A percentile compares a stretch with the other conserved stretches of the same genome.
Evolutionary conservation across 2,797 vertebrate genomes (phyloP).

Genomic region (Anolis apletophallus): DNA sequence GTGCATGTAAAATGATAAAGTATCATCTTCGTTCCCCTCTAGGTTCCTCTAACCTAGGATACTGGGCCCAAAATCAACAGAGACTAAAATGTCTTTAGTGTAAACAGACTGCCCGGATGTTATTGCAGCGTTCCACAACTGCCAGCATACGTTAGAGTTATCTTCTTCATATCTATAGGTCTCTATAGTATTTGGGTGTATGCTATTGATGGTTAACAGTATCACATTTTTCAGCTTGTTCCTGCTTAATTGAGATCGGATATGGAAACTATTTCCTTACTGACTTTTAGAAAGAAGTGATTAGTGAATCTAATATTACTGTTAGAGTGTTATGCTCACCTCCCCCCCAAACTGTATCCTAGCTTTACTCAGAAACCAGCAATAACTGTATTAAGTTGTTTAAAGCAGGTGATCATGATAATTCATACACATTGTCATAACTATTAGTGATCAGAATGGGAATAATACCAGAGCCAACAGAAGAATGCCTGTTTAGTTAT

Average conservation of each 20-base stretch:
- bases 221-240: constrained; percentile 77
- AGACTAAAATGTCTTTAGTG: constrained; percentile 83
- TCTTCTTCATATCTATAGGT: constrained; percentile 72
- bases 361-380: constrained; percentile 13
- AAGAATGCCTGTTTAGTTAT: background rate
- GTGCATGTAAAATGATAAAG: constrained; percentile 88
- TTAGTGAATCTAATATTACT: background rate
- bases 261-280: constrained; percentile 50
- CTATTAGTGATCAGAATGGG: background rate
- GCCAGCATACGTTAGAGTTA: constrained; percentile 52
- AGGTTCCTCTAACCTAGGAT: constrained; percentile 74
- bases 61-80: constrained; percentile 83
- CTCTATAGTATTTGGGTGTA: constrained; percentile 70
- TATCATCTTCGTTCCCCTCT: constrained; percentile 80
- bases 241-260: constrained; percentile 32
- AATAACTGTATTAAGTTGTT: constrained; percentile 28
- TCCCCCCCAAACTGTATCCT: background rate
- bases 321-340: background rate
- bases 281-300: constrained; percentile 35
- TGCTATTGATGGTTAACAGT: constrained; percentile 76
- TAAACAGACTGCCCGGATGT: constrained; percentile 62
- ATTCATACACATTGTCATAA: background rate
- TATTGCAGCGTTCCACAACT: constrained; percentile 60
- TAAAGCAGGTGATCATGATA: background rate
- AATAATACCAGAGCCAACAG: background rate